Evolutionary conservation across 2,797 vertebrate genomes (phyloP).

Genomic region (Podarcis siculus): DNA sequence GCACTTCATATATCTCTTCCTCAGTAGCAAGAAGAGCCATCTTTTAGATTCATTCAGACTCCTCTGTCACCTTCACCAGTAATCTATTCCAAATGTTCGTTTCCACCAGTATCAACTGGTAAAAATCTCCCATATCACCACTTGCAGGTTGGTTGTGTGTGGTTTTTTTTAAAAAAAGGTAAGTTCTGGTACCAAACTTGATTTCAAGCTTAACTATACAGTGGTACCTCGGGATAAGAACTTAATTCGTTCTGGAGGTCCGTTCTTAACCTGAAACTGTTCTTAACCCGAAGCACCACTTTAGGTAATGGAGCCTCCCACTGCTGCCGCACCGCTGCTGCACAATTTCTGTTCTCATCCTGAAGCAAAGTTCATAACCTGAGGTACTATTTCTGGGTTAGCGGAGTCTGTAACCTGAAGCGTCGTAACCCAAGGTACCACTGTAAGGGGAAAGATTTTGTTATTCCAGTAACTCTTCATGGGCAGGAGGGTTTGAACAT

Average conservation of each 20-base stretch:
- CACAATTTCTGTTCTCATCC: too few relatives aligned
- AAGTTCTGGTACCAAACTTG: background rate
- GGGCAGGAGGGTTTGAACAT: background rate
- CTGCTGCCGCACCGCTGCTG: too few relatives aligned
- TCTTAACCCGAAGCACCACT: too few relatives aligned
- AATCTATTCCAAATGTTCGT: background rate
- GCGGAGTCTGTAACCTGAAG: too few relatives aligned
- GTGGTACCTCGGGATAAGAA: too few relatives aligned
- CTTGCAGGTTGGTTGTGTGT: background rate
- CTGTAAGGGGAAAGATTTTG: background rate
- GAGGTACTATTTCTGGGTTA: too few relatives aligned
- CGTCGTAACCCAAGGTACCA: too few relatives aligned
- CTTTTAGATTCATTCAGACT: constrained; percentile 28
- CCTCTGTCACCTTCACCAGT: fast-evolving
- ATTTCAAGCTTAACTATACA: background rate
- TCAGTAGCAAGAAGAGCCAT: background rate
- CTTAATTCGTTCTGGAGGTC: too few relatives aligned
- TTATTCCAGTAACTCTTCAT: background rate
- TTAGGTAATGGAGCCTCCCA: too few relatives aligned
- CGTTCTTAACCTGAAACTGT: too few relatives aligned
- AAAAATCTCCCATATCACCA: background rate
- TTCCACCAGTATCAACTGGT: too few relatives aligned
- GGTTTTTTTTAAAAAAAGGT: background rate
- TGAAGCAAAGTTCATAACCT: too few relatives aligned
- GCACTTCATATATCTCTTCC: constrained; percentile 11